Base-by-base conservation (phyloP, 1,140 invertebrate genomes). In the Leptopilina clavipes region DNA sequence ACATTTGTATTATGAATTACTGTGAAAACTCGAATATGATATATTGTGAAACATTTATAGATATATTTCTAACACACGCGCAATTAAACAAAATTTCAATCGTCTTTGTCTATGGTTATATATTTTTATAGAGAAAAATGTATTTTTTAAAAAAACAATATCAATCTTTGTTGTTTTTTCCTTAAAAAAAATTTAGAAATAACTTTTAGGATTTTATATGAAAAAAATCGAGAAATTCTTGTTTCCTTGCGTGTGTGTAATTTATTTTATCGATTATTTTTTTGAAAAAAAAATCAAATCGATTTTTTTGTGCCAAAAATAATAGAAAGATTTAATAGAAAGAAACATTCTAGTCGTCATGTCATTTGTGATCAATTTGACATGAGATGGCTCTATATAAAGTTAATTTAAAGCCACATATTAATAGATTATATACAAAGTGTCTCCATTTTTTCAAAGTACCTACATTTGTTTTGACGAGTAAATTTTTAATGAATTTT, bases 381-480 rank as follows among this genome's bases (percentile, higher is more conserved):
- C 78, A 79, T 76, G 48, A 82, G 79, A 83, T 84, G 84, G 81
- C 85, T 85, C 82, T n/a, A n/a, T n/a, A n/a, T n/a, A 83, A 76
- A 81, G 72, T 85, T 86, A 84, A 84, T 86, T 85, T 85, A 45
- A 82, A 85, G 78, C 45, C 77, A 79, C 48, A 31, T 31, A 71
- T 77, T 56, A n/a, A 52, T 14, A 52, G 44, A 52, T 17, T 22
- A 31, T 31, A 31, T 5, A 31, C 19, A 65, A 65, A 65, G 25
- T 65, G 59, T 65, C 59, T n/a, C 25, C 6, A 25, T 12, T 65
- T 14, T 25, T 25, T 31, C 25, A 31, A 31, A 31, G 5, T 31
- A 31, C 1, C 5, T 1, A 31, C 25, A 31, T 31, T 31, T 31
- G 25, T 31, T 31, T 31, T 31, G 25, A 31, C 25, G 5, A 31